Conservation (phyloP, 2,797 vertebrate species). For the Gambelia wislizenii region DNA sequence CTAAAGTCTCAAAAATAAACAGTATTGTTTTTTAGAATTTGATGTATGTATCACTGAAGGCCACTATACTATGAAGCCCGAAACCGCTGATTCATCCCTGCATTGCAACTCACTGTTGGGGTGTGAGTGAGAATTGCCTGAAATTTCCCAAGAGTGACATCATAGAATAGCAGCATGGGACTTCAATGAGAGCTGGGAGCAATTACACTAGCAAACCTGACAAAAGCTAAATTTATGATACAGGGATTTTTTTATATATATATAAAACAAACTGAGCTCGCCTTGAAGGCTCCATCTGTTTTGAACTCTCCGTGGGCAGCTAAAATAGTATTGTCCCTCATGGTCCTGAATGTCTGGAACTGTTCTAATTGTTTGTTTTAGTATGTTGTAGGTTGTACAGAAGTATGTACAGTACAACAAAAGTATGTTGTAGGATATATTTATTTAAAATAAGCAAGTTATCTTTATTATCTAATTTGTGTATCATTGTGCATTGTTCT, state of each 20-base stretch:
- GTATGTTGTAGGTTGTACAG: too few species aligned
- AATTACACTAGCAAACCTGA: slow-evolving; percentile 32
- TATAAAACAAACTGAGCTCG: neutral
- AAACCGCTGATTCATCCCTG: slow-evolving; percentile 1
- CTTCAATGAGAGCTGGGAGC: slow-evolving; percentile 37
- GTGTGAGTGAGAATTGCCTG: neutral
- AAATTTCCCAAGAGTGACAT: slow-evolving; percentile 10
- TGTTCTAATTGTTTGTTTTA: too few species aligned
- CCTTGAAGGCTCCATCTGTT: neutral
- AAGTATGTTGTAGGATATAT: too few species aligned
- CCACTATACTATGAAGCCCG: neutral
- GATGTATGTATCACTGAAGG: neutral
- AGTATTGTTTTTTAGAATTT: slow-evolving; percentile 11
- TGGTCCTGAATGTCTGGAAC: too few species aligned
- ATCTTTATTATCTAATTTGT: too few species aligned
- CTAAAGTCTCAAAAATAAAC: neutral
- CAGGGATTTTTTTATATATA: neutral
- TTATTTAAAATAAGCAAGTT: too few species aligned
- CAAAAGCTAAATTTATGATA: neutral
- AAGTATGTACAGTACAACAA: too few species aligned
- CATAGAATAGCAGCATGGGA: slow-evolving; percentile 18
- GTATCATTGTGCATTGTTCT: too few species aligned
- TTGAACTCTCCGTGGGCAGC: neutral
- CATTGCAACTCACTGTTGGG: neutral
- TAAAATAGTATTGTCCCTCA: too few species aligned